Conservation (phyloP, 2,888 invertebrate species). For the Trissolcus japonicus region DNA sequence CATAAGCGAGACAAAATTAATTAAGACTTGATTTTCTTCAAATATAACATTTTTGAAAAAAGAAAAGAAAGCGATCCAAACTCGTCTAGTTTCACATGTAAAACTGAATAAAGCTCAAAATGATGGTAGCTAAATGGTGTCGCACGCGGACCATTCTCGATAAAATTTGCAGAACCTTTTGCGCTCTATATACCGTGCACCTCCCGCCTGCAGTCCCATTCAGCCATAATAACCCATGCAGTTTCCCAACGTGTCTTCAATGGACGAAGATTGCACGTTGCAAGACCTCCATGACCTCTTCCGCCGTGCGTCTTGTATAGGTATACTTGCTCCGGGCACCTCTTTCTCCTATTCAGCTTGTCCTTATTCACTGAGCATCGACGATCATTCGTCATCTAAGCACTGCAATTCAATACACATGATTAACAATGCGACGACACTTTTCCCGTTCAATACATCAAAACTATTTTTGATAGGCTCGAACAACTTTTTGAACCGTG, state of each 20-base stretch:
- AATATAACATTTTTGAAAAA: too few relatives aligned
- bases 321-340: conserved; percentile 37
- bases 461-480: too few relatives aligned
- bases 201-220: conserved; percentile 70
- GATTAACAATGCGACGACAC: conserved; percentile 19
- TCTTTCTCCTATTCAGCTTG: conserved; percentile 52
- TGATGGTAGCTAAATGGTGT: too few relatives aligned
- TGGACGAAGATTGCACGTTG: conserved; percentile 76
- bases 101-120: too few relatives aligned
- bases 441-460: conserved; percentile 20
- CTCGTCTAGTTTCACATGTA: too few relatives aligned
- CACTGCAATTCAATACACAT: conserved; percentile 32
- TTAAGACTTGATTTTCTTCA: too few relatives aligned
- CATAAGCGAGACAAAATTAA: too few relatives aligned
- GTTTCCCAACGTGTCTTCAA: conserved; percentile 76
- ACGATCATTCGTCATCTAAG: conserved; percentile 8
- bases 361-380: conserved; percentile 9
- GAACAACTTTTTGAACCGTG: too few relatives aligned
- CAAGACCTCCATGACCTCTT: conserved; percentile 67
- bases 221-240: conserved; percentile 75
- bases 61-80: too few relatives aligned
- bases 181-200: conserved; percentile 63
- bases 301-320: conserved; percentile 54
- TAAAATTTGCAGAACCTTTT: conserved; percentile 42
- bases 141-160: too few relatives aligned